phyloP scores from a whole-genome alignment of 2,113 vertebrate genomes.

The Tenrec ecaudatus region DNA sequence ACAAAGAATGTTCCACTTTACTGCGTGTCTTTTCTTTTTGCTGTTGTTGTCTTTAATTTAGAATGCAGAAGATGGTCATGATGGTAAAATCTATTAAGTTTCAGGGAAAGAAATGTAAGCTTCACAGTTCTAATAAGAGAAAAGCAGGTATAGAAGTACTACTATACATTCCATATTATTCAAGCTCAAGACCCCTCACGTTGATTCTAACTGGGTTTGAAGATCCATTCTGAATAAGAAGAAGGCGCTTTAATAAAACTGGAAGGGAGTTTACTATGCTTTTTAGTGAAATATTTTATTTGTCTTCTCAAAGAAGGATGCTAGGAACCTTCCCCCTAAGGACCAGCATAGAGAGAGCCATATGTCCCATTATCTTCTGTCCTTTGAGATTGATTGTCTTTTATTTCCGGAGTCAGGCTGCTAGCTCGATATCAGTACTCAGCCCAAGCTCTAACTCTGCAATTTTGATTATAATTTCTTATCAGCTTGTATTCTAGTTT shows the following conservation, averaged over 20 bases:
- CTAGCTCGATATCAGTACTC: background rate
- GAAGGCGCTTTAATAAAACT: background rate
- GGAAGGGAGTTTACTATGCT: background rate
- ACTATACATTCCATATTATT: background rate
- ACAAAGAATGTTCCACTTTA: constrained; percentile 4
- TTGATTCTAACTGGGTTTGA: background rate
- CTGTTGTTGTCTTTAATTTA: background rate
- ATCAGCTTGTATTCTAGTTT: background rate
- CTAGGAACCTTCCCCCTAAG: background rate
- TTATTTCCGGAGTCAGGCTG: background rate
- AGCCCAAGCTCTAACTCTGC: background rate
- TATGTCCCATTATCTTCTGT: background rate
- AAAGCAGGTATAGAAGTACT: background rate
- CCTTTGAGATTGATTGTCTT: background rate
- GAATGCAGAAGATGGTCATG: constrained; percentile 49
- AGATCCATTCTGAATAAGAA: background rate
- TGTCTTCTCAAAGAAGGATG: background rate
- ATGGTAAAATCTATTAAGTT: constrained; percentile 22
- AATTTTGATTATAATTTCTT: background rate
- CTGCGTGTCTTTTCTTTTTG: background rate
- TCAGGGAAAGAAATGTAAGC: background rate
- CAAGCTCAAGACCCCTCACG: background rate
- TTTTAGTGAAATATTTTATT: background rate
- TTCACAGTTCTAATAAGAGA: background rate
- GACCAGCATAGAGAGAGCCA: background rate